Evolutionary conservation across 2,888 invertebrate genomes (phyloP).

Genomic region (Gisinianus flammeolus): DNA sequence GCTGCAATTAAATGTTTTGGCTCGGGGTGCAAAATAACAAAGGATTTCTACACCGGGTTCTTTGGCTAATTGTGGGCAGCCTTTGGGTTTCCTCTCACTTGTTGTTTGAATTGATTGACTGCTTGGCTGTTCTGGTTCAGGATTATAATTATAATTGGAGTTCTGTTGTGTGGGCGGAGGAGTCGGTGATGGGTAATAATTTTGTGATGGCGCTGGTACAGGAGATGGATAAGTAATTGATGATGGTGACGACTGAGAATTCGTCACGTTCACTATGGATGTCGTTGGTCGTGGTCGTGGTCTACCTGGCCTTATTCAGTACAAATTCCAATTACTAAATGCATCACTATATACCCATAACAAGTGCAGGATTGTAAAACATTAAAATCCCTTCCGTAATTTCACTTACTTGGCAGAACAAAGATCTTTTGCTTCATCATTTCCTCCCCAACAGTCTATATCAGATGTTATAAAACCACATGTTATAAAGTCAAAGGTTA

Average conservation of each 20-base stretch:
- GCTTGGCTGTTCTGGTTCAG: not conserved
- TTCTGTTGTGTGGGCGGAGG: not conserved
- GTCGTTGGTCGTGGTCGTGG: too few species aligned
- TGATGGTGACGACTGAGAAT: not conserved
- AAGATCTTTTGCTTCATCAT: constrained; percentile 54
- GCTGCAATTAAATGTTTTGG: constrained; percentile 31
- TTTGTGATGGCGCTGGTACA: not conserved
- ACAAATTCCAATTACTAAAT: not conserved
- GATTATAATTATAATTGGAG: not conserved
- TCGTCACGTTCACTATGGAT: not conserved
- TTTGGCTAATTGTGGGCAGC: constrained; percentile 39
- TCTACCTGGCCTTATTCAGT: constrained; percentile 1
- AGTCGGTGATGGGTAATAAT: not conserved
- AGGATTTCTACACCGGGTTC: constrained; percentile 35
- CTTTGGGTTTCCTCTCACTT: constrained; percentile 4
- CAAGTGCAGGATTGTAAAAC: not conserved
- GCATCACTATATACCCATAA: too few species aligned
- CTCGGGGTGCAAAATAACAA: constrained; percentile 33
- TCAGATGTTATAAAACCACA: too few species aligned
- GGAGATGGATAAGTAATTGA: not conserved
- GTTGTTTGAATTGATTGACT: not conserved
- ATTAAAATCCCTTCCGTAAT: not conserved
- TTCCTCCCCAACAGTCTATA: constrained; percentile 46
- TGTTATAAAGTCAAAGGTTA: too few species aligned
- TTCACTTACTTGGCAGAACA: constrained; percentile 38